Conservation (phyloP, 2,797 vertebrate species). For the Otolemur crassicaudatus region DNA sequence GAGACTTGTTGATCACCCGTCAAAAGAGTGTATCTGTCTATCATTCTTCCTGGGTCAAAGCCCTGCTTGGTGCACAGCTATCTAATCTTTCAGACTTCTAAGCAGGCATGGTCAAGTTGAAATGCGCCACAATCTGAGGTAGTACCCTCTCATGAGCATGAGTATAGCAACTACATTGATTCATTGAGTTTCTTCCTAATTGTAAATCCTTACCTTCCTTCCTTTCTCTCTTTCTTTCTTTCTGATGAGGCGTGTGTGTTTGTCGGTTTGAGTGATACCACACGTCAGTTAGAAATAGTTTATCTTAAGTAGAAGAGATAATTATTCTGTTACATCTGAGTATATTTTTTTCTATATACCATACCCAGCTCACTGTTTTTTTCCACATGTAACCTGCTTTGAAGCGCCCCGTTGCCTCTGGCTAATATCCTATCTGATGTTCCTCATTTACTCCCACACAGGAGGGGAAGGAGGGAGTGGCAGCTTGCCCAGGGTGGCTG, state of each 20-base stretch:
- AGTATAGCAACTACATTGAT: neutral
- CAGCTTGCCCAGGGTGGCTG: neutral
- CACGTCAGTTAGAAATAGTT: neutral
- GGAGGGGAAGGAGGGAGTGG: fast-evolving
- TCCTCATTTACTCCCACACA: neutral
- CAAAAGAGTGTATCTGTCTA: neutral
- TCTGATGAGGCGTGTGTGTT: neutral
- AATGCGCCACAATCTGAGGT: neutral
- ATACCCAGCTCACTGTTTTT: neutral
- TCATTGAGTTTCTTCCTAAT: neutral
- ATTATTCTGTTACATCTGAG: neutral
- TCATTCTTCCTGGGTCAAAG: neutral
- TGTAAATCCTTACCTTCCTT: neutral
- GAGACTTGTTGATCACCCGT: neutral
- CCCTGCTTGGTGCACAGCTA: neutral
- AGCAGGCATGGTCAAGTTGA: neutral
- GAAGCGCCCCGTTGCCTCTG: neutral
- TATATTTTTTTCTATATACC: neutral
- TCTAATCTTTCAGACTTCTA: neutral
- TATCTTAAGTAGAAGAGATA: neutral
- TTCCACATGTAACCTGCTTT: neutral
- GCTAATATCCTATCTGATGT: neutral
- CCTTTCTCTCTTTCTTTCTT: too few relatives aligned
- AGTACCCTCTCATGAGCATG: neutral
- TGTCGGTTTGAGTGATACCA: neutral